Evolutionary conservation across 2,113 vertebrate species (phyloP).

Genomic region (Callipepla squamata): DNA sequence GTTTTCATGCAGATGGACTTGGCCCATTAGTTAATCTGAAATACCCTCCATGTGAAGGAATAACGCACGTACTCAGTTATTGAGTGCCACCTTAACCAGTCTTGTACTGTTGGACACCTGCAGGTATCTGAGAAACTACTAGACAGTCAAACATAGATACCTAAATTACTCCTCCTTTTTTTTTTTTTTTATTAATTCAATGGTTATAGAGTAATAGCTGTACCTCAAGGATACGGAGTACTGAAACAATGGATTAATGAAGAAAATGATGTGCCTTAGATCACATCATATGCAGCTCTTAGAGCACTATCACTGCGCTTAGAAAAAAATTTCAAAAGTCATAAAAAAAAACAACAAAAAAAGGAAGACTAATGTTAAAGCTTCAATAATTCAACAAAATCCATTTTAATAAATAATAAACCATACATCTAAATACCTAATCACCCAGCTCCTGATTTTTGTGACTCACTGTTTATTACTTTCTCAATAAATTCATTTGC

Average conservation of each 20-base stretch:
- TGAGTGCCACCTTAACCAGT: neutral
- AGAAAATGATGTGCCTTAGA: neutral
- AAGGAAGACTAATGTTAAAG: neutral
- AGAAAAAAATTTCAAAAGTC: neutral
- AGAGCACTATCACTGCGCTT: neutral
- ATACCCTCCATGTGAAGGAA: neutral
- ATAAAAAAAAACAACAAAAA: neutral
- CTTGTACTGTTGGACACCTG: neutral
- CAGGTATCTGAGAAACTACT: neutral
- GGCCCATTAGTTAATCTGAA: neutral
- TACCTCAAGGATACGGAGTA: neutral
- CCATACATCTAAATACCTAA: constrained; percentile 16
- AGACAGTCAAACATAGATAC: neutral
- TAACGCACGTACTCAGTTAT: accelerated
- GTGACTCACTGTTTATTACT: constrained; percentile 42
- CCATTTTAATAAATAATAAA: constrained; percentile 54
- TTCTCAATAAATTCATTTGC: constrained; percentile 45
- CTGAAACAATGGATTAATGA: neutral
- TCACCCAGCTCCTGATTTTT: constrained; percentile 15
- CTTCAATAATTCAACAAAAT: constrained; percentile 50
- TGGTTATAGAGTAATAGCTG: neutral
- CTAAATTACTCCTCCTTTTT: neutral
- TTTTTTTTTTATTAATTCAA: neutral
- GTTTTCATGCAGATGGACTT: neutral
- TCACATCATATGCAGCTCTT: neutral